Percentiles rank a stretch among this genome's conserved stretches.
Evolutionary conservation across 2,113 vertebrate genomes (phyloP).

Genomic region (Zosterops lateralis): DNA sequence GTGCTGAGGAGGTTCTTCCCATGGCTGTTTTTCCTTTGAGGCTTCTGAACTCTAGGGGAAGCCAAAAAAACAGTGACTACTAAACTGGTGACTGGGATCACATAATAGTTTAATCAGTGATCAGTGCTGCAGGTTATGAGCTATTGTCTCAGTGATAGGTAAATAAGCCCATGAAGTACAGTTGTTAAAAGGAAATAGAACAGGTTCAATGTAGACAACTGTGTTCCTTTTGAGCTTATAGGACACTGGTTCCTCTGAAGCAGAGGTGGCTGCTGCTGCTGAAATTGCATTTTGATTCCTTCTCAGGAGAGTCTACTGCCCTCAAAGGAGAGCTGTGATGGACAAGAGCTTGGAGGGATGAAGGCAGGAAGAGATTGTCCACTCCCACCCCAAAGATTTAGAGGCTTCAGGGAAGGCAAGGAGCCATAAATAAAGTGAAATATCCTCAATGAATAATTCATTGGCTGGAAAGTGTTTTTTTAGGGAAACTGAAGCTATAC

Average conservation of each 20-base stretch:
- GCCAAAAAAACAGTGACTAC: background rate
- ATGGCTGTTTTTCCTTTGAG: background rate
- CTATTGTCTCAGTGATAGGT: background rate
- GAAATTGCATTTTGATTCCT: background rate
- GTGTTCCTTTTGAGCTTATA: background rate
- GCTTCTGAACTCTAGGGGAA: background rate
- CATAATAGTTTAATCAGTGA: background rate
- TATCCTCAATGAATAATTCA: constrained; percentile 52
- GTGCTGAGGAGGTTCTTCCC: background rate
- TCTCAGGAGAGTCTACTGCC: background rate
- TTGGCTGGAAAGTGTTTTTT: constrained; percentile 31
- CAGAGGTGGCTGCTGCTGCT: background rate
- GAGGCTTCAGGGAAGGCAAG: background rate
- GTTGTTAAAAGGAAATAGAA: background rate
- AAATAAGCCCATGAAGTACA: background rate
- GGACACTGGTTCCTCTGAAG: background rate
- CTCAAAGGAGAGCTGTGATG: background rate
- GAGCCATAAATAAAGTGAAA: constrained; percentile 35
- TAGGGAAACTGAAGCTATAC: constrained; percentile 9
- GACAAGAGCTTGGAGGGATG: background rate
- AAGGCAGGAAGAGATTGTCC: background rate
- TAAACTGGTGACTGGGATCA: background rate
- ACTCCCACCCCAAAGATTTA: background rate
- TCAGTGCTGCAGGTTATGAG: background rate
- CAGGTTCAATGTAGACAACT: background rate